Evolutionary conservation across 2,888 invertebrate genomes (phyloP), one percentile per base, ranked within the genome.

Genomic region (Caenorhabditis wallacei): DNA sequence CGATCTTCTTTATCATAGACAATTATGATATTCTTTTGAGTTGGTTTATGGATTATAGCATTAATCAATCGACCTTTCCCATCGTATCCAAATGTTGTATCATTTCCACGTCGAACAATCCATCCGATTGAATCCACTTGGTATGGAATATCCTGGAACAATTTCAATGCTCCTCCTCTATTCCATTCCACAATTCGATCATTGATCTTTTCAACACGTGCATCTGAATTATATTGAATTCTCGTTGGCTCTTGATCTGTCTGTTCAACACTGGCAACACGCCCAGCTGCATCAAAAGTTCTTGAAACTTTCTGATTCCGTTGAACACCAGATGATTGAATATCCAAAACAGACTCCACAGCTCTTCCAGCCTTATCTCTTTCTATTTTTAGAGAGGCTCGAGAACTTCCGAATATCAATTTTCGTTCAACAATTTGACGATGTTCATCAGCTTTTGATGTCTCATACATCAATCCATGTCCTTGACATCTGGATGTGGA

Each of bases 181-280:
- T 79, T 78, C 75, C 81, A 87, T 56, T 87, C 87, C 2, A 87
- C 72, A 11, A 71, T 61, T 24, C 66, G 51, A 76, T 86, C 86
- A 11, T 80, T 80, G 20, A 87, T 79, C 10, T 72, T 82, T 26
- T 72, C 80, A 8, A 84, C 43, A 30, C 86, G 75, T 13, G 83
- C 83, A 59, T 84, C 81, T 2, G 71, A 68, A 48, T 88, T 85
- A 51, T 82, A 88, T 2, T 69, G 40, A 11, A 84, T 37, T 37
- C 61, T 20, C 16, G 40, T 61, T 35, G 76, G 40, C 37, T 75
- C 57, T 20, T 54, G 20, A 30, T 71, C 30, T 0, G 66, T 40
- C n/a, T 54, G 35, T 30, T 85, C 72, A 7, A 69, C 48, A 59
- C 70, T 51, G 0, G 81, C 82, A 10, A 84, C n/a, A 35, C 82